Evolutionary conservation across 2,888 invertebrate species (phyloP).

Genomic region (Cheilosia soror): DNA sequence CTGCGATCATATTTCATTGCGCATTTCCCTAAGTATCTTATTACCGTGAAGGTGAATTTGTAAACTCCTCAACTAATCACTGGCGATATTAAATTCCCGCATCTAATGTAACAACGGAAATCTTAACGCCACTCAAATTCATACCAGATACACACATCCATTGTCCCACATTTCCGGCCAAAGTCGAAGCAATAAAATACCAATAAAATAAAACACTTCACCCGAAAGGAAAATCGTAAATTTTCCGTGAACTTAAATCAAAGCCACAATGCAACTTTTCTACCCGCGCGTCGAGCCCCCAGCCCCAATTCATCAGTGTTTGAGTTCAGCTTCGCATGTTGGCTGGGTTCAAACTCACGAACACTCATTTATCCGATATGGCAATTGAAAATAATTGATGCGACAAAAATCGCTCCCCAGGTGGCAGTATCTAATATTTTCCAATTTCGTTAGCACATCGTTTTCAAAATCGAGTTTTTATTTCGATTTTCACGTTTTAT

Average conservation of each 20-base stretch:
- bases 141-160: neutral
- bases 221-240: constrained; percentile 60
- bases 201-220: constrained; percentile 68
- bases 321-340: neutral
- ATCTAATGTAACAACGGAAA: constrained; percentile 32
- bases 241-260: constrained; percentile 29
- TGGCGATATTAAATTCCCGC: constrained; percentile 25
- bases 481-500: constrained; percentile 65
- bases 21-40: constrained; percentile 46
- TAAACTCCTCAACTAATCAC: constrained; percentile 38
- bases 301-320: constrained; percentile 42
- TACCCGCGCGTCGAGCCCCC: neutral
- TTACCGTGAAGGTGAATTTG: constrained; percentile 55
- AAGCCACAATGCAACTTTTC: constrained; percentile 34
- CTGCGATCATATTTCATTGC: constrained; percentile 19
- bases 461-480: constrained; percentile 67
- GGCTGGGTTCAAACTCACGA: neutral
- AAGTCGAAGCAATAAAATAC: constrained; percentile 54
- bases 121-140: constrained; percentile 58
- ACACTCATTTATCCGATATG: constrained; percentile 61
- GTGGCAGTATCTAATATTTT: constrained; percentile 76
- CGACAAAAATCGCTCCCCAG: constrained; percentile 76
- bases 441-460: constrained; percentile 73
- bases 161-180: constrained; percentile 46
- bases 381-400: constrained; percentile 77